Evolutionary conservation across 2,888 invertebrate genomes (phyloP).

Genomic region (Pammene aurita): DNA sequence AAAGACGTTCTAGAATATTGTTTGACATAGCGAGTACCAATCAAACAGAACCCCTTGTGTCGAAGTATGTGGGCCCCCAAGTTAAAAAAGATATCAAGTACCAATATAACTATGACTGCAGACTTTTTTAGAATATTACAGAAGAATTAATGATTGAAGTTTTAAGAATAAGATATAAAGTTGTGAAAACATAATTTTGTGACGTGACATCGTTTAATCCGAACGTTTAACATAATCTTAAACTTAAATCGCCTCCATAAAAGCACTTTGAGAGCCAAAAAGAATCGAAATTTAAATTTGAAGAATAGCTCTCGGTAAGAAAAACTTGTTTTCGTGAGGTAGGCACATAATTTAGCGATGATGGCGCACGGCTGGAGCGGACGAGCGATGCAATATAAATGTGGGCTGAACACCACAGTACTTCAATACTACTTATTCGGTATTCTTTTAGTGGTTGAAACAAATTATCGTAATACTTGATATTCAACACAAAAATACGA

Average conservation of each 20-base stretch:
- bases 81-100: no score
- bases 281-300: conserved; percentile 32
- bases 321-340: conserved; percentile 39
- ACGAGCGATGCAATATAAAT: conserved; percentile 47
- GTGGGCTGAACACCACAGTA: conserved; percentile 10
- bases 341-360: conserved; percentile 60
- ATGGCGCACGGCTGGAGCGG: conserved; percentile 60
- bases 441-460: neutral
- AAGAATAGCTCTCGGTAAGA: conserved; percentile 18
- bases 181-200: no score
- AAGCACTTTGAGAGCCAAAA: neutral
- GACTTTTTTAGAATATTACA: no score
- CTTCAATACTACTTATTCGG: neutral
- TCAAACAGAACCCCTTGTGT: no score
- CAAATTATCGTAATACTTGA: neutral
- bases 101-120: no score
- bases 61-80: no score
- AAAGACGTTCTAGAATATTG: no score
- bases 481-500: neutral
- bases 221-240: no score
- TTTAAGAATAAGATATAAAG: no score
- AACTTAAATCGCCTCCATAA: neutral
- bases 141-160: no score
- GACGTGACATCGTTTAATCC: no score
- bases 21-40: no score